phyloP scores from a whole-genome alignment of 2,888 invertebrate genomes.

The Crocallis elinguaria region DNA sequence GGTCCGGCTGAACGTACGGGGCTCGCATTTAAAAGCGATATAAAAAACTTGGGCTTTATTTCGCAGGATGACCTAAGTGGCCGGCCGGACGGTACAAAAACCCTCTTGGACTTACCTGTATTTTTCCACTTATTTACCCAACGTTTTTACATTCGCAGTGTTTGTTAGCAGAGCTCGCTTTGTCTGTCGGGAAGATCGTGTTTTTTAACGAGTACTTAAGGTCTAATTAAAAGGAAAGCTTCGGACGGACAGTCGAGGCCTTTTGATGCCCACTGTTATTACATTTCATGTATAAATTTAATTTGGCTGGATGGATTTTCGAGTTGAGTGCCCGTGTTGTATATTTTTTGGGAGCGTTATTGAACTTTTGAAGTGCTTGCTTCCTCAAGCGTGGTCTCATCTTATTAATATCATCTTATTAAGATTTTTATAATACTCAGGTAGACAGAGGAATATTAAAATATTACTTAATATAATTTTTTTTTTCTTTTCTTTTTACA shows the following conservation, averaged over 20 bases:
- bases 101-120: constrained; percentile 84
- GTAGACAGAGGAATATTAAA: constrained; percentile 18
- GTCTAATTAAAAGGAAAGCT: constrained; percentile 84
- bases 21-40: constrained; percentile 83
- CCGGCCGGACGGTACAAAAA: constrained; percentile 81
- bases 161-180: constrained; percentile 78
- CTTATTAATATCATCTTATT: constrained; percentile 47
- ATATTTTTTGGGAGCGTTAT: constrained; percentile 63
- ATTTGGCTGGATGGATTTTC: constrained; percentile 77
- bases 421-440: constrained; percentile 39
- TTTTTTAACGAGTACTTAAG: constrained; percentile 85
- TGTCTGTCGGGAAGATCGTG: constrained; percentile 82
- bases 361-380: constrained; percentile 62
- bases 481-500: not conserved
- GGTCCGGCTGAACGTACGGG: constrained; percentile 73
- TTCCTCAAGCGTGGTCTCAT: constrained; percentile 46
- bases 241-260: constrained; percentile 78
- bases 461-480: constrained; percentile 1
- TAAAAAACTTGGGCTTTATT: constrained; percentile 83
- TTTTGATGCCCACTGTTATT: constrained; percentile 82
- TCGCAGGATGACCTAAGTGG: constrained; percentile 85
- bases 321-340: constrained; percentile 68
- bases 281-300: constrained; percentile 82
- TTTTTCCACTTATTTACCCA: constrained; percentile 85
- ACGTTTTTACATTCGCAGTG: constrained; percentile 82